Conservation (phyloP, 2,888 invertebrate species). For the Nephrotoma flavescens region DNA sequence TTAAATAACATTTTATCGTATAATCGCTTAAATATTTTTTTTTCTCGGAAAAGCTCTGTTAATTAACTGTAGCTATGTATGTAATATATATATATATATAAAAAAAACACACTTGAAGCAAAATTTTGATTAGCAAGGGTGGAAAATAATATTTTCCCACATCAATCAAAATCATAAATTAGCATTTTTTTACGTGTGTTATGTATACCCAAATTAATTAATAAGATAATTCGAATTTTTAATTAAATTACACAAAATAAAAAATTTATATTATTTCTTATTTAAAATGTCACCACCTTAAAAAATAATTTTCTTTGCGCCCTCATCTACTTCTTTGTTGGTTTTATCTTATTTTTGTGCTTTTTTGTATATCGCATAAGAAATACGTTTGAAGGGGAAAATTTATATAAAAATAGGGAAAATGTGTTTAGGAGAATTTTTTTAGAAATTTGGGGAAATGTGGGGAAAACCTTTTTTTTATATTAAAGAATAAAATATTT, state of each 20-base stretch:
- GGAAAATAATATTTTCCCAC: not conserved
- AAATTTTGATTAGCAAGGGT: not conserved
- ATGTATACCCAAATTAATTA: not conserved
- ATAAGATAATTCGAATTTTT: not conserved
- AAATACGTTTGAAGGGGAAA: not conserved
- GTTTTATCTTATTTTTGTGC: not conserved
- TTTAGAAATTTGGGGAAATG: not conserved
- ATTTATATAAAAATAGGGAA: not conserved
- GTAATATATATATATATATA: not conserved
- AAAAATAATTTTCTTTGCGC: not conserved
- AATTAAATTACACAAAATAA: not conserved
- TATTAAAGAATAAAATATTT: not conserved
- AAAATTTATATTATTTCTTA: not conserved
- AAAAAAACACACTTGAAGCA: not conserved
- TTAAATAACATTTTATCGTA: not conserved
- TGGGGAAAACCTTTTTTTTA: not conserved
- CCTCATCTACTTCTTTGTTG: not conserved
- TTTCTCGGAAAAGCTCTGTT: not conserved
- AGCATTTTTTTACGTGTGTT: not conserved
- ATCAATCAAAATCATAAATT: not conserved
- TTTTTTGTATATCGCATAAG: not conserved
- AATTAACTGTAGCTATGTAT: not conserved
- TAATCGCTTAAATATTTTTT: not conserved
- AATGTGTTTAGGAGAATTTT: not conserved
- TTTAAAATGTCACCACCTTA: not conserved